Evolutionary conservation across 2,888 invertebrate genomes (phyloP).

Genomic region (Acronicta leporina): DNA sequence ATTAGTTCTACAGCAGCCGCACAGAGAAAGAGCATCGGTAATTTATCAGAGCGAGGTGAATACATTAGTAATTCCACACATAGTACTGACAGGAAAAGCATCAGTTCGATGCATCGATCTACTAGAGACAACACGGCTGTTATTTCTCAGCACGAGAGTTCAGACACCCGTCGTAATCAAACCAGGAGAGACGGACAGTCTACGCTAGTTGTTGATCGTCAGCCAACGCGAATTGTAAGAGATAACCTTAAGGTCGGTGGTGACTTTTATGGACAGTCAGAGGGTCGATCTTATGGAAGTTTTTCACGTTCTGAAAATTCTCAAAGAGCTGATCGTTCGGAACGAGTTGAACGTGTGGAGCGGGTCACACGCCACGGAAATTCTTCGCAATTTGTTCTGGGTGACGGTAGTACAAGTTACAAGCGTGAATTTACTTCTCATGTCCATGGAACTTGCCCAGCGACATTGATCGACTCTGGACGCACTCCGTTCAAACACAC

Average conservation of each 20-base stretch:
- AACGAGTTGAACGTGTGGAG: slow-evolving; percentile 89
- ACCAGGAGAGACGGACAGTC: slow-evolving; percentile 87
- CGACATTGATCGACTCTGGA: slow-evolving; percentile 92
- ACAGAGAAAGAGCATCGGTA: slow-evolving; percentile 94
- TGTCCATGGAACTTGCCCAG: slow-evolving; percentile 94
- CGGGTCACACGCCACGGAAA: slow-evolving; percentile 90
- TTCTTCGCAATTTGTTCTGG: slow-evolving; percentile 93
- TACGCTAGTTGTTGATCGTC: slow-evolving; percentile 88
- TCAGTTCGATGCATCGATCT: slow-evolving; percentile 94
- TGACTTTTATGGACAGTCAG: slow-evolving; percentile 92
- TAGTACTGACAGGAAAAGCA: slow-evolving; percentile 92
- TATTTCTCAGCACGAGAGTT: slow-evolving; percentile 86
- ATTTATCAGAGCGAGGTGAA: slow-evolving; percentile 93
- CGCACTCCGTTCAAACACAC: slow-evolving; percentile 95
- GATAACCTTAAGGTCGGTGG: slow-evolving; percentile 93
- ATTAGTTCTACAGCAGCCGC: slow-evolving; percentile 93
- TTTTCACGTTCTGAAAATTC: slow-evolving; percentile 88
- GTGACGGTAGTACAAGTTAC: slow-evolving; percentile 92
- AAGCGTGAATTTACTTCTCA: slow-evolving; percentile 93
- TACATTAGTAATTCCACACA: slow-evolving; percentile 91
- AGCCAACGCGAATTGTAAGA: slow-evolving; percentile 89
- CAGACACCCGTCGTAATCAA: slow-evolving; percentile 75
- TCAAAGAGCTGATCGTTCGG: slow-evolving; percentile 75
- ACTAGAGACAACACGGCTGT: slow-evolving; percentile 87
- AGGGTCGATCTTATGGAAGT: slow-evolving; percentile 92